Evolutionary conservation across 2,888 invertebrate genomes (phyloP).

Genomic region (Epistrophella euchroma): DNA sequence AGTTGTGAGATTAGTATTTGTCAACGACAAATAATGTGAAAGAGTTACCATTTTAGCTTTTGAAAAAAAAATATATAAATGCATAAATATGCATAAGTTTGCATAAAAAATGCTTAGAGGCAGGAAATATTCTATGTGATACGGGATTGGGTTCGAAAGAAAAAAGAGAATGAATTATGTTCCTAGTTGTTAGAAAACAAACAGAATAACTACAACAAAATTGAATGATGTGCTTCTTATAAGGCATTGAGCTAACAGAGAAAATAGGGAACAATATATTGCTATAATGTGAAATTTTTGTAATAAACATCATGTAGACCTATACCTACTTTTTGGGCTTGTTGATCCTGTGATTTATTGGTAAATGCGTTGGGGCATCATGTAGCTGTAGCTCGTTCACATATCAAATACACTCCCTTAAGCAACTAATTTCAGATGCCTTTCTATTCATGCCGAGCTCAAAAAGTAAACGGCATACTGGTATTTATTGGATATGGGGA

Average conservation of each 20-base stretch:
- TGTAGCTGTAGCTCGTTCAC: not conserved
- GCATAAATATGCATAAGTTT: conserved; percentile 35
- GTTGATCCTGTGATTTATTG: conserved; percentile 1
- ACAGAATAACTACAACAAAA: conserved; percentile 2
- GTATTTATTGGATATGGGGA: no score
- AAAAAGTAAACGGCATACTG: no score
- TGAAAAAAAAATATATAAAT: not conserved
- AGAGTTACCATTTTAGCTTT: conserved; percentile 29
- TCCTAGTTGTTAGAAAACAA: conserved; percentile 26
- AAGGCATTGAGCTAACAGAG: not conserved
- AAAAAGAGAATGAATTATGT: conserved; percentile 6
- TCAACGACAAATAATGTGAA: conserved; percentile 57
- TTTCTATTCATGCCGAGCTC: no score
- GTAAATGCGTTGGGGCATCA: not conserved
- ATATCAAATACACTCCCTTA: no score
- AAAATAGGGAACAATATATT: not conserved
- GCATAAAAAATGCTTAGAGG: conserved; percentile 44
- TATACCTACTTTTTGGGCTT: not conserved
- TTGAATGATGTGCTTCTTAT: not conserved
- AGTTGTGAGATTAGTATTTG: conserved; percentile 73
- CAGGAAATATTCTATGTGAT: conserved; percentile 23
- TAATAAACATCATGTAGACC: not conserved
- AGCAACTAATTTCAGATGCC: no score
- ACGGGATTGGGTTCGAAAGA: not conserved
- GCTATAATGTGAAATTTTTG: not conserved